Evolutionary conservation across 2,888 invertebrate genomes (phyloP).

Genomic region (Mesodorylaimus sp.): DNA sequence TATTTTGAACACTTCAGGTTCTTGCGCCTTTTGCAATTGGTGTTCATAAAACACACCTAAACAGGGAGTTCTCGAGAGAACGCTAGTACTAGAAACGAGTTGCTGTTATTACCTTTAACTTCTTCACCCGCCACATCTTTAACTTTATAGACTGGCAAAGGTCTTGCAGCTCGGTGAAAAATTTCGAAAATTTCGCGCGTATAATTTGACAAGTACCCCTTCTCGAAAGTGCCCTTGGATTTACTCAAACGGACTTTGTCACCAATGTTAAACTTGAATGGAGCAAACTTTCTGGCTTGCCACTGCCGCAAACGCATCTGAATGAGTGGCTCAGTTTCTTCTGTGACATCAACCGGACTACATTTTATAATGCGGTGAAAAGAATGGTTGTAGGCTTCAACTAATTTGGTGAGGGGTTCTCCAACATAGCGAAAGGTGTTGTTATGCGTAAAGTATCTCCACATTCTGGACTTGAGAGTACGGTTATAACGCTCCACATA

Average conservation of each 20-base stretch:
- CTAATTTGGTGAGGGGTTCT: background rate
- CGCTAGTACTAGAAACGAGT: too few relatives aligned
- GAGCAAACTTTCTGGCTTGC: background rate
- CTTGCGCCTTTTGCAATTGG: background rate
- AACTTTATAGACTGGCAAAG: background rate
- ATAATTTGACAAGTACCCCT: constrained; percentile 7
- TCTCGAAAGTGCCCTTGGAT: background rate
- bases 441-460: too few relatives aligned
- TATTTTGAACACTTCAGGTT: background rate
- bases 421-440: too few relatives aligned
- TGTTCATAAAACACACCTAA: too few relatives aligned
- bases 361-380: background rate
- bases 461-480: too few relatives aligned
- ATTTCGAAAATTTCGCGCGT: background rate
- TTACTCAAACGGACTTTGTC: too few relatives aligned
- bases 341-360: background rate
- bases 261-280: constrained; percentile 1
- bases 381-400: background rate
- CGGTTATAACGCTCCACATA: too few relatives aligned
- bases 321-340: background rate
- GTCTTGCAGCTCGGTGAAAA: background rate
- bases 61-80: too few relatives aligned
- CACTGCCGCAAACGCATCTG: background rate
- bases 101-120: too few relatives aligned
- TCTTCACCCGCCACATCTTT: constrained; percentile 1